Conservation (phyloP, 2,113 vertebrate species). For the Proteles cristata region DNA sequence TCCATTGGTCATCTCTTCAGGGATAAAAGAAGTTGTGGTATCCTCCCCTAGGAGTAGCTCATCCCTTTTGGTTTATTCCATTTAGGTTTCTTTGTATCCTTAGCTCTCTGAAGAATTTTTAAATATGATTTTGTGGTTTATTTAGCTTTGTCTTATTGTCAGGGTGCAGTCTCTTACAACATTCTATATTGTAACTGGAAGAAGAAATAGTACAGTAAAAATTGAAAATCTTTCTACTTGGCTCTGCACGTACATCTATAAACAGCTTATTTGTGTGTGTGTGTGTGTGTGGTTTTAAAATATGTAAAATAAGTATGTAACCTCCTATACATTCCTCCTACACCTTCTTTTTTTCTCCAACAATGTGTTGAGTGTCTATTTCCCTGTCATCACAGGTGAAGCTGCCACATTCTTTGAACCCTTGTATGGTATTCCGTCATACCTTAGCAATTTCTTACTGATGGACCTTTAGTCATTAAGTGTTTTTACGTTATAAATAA, state of each 20-base stretch:
- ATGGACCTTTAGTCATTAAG: neutral
- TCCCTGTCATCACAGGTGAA: neutral
- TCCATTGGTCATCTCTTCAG: neutral
- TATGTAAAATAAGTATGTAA: neutral
- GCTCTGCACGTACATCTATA: neutral
- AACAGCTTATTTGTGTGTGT: too few species aligned
- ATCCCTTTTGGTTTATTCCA: neutral
- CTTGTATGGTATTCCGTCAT: neutral
- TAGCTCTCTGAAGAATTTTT: neutral
- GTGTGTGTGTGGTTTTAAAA: neutral
- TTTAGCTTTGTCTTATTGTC: neutral
- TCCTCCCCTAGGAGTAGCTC: neutral
- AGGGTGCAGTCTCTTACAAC: neutral
- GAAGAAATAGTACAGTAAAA: neutral
- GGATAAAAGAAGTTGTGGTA: neutral
- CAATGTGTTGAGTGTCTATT: neutral
- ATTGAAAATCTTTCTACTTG: neutral
- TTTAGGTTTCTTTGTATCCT: neutral
- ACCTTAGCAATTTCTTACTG: neutral
- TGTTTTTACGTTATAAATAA: neutral
- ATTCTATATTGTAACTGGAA: neutral
- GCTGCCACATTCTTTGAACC: neutral
- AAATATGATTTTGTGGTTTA: neutral
- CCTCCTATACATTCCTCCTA: neutral
- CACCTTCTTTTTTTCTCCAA: neutral